Conservation (phyloP, 2,113 vertebrate genomes). For the Oreochromis tanganicae region DNA sequence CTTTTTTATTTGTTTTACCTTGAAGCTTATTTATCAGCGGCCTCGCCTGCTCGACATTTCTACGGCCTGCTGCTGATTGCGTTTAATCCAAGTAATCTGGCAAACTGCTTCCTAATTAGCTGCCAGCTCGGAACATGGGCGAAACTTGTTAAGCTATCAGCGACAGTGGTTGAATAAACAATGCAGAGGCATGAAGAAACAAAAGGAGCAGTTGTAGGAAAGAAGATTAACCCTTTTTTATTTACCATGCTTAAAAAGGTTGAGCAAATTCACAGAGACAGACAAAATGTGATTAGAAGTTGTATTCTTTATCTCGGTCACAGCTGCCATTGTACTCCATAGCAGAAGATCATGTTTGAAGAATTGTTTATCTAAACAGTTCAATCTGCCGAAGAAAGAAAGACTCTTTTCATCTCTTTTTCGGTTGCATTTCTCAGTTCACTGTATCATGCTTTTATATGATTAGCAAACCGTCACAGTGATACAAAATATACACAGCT, state of each 20-base stretch:
- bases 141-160: conserved; percentile 19
- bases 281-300: background rate
- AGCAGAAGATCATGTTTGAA: background rate
- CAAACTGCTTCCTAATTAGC: conserved; percentile 43
- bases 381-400: background rate
- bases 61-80: conserved; percentile 9
- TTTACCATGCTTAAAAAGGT: background rate
- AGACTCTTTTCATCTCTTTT: background rate
- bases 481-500: background rate
- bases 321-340: background rate
- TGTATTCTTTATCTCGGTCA: background rate
- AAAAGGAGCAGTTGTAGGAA: background rate
- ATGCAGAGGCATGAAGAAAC: background rate
- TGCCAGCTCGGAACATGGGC: conserved; percentile 10
- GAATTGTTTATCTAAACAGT: conserved; percentile 26
- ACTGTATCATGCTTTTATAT: background rate
- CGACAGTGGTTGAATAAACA: background rate
- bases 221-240: background rate
- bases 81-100: conserved; percentile 30
- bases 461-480: background rate
- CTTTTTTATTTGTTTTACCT: background rate
- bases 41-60: conserved; percentile 18
- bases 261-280: background rate
- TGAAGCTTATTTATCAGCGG: conserved; percentile 12
- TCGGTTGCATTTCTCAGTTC: background rate